phyloP scores from a whole-genome alignment of 2,113 vertebrate species.

The Ochotona princeps region DNA sequence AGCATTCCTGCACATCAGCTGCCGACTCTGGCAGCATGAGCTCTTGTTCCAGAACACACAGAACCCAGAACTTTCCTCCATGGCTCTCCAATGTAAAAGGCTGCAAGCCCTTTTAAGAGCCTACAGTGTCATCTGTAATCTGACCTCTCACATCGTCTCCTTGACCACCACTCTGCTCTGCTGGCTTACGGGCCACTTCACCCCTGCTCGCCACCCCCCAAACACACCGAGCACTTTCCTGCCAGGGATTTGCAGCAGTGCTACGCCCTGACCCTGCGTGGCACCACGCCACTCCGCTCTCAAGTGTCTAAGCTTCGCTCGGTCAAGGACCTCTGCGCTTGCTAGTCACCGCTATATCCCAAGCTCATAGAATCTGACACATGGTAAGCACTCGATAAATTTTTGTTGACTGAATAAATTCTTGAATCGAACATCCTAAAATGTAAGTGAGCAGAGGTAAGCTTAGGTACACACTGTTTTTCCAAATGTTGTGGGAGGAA shows the following conservation, averaged over 20 bases:
- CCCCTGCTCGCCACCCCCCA: background rate
- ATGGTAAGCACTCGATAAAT: background rate
- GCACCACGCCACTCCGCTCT: background rate
- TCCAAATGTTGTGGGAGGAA: background rate
- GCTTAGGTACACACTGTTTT: background rate
- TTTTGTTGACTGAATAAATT: constrained; percentile 12
- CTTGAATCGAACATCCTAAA: constrained; percentile 23
- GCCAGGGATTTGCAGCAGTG: background rate
- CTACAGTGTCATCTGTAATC: fast-evolving
- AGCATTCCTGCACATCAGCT: background rate
- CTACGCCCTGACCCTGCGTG: background rate
- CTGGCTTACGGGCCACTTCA: background rate
- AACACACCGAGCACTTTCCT: background rate
- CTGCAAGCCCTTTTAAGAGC: background rate
- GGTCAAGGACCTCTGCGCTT: background rate
- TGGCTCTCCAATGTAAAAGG: background rate
- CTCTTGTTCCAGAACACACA: background rate
- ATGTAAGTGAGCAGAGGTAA: background rate
- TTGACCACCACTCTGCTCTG: background rate
- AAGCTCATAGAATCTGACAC: background rate
- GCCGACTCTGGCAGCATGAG: background rate
- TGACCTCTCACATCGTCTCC: background rate
- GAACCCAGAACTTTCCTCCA: background rate
- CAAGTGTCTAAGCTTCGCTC: background rate
- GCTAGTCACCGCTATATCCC: background rate